These are phyloP conservation scores for Mechanitis messenoides DNA, from an alignment of 2,888 invertebrate species.

Conservation along the genomic window DNA sequence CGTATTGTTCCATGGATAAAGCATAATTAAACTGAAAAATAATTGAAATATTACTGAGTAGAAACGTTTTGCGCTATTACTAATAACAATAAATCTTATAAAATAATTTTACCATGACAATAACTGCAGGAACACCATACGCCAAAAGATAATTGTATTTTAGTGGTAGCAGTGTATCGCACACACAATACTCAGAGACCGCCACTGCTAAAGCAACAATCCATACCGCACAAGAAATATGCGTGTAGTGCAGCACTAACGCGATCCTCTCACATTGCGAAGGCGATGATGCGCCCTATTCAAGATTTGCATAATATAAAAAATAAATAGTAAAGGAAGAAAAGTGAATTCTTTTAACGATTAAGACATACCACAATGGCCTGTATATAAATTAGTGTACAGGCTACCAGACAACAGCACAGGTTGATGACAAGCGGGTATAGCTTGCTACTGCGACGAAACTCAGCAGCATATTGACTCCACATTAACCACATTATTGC, in stretches of 20 bases:
- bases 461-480: conserved; percentile 58
- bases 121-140: conserved; percentile 78
- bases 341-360: too few relatives aligned
- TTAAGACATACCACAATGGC: conserved; percentile 77
- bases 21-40: conserved; percentile 77
- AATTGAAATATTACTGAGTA: not conserved
- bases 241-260: conserved; percentile 81
- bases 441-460: conserved; percentile 68
- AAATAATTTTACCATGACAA: conserved; percentile 79
- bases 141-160: conserved; percentile 78
- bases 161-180: conserved; percentile 75
- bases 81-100: not conserved
- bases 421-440: conserved; percentile 78
- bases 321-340: not conserved
- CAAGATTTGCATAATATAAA: not conserved
- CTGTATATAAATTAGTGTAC: conserved; percentile 79
- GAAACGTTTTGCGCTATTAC: not conserved
- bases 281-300: conserved; percentile 78
- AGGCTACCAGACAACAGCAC: conserved; percentile 77
- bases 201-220: conserved; percentile 78
- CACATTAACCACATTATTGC: conserved; percentile 62
- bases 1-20: conserved; percentile 82
- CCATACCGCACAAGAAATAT: conserved; percentile 83
- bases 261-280: conserved; percentile 81
- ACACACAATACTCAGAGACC: conserved; percentile 75